Evolutionary conservation across 1,140 invertebrate genomes (phyloP), one percentile per base, ranked within the genome.

Genomic region (Leptinotarsa undecemlineata): DNA sequence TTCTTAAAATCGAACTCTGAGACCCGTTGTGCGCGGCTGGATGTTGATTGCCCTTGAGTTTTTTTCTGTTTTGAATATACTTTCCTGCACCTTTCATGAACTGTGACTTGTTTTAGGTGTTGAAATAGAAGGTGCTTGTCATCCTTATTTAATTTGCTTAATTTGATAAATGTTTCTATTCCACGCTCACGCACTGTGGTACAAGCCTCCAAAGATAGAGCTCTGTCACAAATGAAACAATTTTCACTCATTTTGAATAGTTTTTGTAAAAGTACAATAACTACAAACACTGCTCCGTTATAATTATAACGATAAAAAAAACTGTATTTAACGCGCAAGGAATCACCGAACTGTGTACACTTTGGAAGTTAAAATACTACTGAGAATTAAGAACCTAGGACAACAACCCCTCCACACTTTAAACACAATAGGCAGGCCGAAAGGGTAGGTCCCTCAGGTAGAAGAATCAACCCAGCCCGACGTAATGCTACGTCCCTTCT

Each of bases 151-250:
- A 21, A 17, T 57, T 17, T 57, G n/a, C 51, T 64, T 26, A 17
- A 19, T 64, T 64, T 64, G 14, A 64, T 64, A 17, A 64, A 64
- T 64, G 21, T 64, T 64, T 64, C 62, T 26, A 64, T 64, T 64
- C 62, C 62, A 19, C 62, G 19, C 20, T 64, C 62, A 19, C 20
- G 14, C 14, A 64, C 19, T 64, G 62, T 64, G 17, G 62, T 23
- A 19, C 17, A 64, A 3, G 62, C 62, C 62, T 64, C 11, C 17
- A 19, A 17, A 19, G 17, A 20, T 64, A 64, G 20, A 15, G 23
- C 14, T 64, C 20, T 21, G 23, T 64, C 23, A 64, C 19, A 64
- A 64, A 64, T 64, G 17, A 57, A 57, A 57, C 51, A 57, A 15
- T 57, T n/a, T 42, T 42, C 33, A 42, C 33, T 42, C 33, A 42